Conservation (phyloP, 2,113 vertebrate genomes). For the Odocoileus virginianus region DNA sequence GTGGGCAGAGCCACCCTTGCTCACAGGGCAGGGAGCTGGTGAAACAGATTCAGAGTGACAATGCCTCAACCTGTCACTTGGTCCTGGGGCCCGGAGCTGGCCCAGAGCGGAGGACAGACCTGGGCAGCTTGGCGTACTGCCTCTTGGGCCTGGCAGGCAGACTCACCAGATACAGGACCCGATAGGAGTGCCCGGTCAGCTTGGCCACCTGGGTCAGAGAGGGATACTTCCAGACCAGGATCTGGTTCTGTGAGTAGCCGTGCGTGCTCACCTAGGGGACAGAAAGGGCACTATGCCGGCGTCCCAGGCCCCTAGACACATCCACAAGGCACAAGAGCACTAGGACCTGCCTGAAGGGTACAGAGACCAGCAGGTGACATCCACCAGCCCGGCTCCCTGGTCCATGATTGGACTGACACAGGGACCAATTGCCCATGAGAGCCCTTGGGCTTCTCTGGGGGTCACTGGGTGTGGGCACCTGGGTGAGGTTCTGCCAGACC, state of each 20-base stretch:
- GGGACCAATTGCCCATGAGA: neutral
- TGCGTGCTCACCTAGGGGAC: conserved; percentile 94
- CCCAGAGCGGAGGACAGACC: neutral
- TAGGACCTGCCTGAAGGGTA: neutral
- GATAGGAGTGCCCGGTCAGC: conserved; percentile 95
- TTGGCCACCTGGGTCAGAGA: conserved; percentile 98
- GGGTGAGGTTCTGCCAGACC: neutral
- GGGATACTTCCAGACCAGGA: conserved; percentile 99
- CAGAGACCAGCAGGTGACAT: neutral
- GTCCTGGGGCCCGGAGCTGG: neutral
- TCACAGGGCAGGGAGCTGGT: neutral
- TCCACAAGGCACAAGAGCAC: neutral
- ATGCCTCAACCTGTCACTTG: rapidly evolving
- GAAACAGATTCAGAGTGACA: no score
- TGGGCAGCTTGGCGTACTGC: neutral
- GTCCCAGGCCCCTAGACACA: neutral
- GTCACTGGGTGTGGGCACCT: rapidly evolving
- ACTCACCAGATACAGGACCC: conserved; percentile 96
- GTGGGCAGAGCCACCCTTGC: neutral
- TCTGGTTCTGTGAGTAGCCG: conserved; percentile 99
- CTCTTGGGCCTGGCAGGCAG: neutral
- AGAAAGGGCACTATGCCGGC: rapidly evolving
- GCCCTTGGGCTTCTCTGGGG: neutral
- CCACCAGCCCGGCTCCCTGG: neutral
- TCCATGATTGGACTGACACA: neutral